These are phyloP conservation scores for Menidia menidia DNA, from an alignment of 2,797 vertebrate species.

Conservation along the genomic window DNA sequence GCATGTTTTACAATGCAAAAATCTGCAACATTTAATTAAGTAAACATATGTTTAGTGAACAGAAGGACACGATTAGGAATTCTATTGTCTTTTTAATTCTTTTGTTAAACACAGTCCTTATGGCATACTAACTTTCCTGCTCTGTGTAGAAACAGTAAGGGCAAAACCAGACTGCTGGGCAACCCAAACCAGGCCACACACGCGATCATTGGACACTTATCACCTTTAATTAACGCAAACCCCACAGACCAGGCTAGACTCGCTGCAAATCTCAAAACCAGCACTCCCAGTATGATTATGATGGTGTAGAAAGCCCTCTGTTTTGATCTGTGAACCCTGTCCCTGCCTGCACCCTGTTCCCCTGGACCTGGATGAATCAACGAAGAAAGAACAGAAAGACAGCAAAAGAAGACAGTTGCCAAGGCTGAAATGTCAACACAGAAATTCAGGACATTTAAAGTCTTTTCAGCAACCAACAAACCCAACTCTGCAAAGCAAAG, in stretches of 20 bases:
- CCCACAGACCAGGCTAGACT: fast-evolving
- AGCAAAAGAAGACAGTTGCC: conserved; percentile 15
- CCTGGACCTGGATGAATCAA: conserved; percentile 44
- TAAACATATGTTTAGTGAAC: too few species aligned
- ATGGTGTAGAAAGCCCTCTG: conserved; percentile 32
- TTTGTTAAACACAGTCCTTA: background rate
- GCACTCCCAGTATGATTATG: background rate
- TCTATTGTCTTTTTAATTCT: background rate
- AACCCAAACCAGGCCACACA: background rate
- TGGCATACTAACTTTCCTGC: conserved; percentile 18
- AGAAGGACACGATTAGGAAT: too few species aligned
- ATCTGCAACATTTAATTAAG: too few species aligned
- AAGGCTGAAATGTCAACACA: fast-evolving
- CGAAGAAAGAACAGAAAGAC: conserved; percentile 28
- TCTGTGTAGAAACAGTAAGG: conserved; percentile 30
- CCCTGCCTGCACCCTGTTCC: background rate
- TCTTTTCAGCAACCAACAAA: background rate
- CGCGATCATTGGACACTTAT: fast-evolving
- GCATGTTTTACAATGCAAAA: too few species aligned
- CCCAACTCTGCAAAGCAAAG: background rate
- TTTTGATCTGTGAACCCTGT: conserved; percentile 14
- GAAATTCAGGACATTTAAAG: background rate
- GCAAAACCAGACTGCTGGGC: conserved; percentile 33
- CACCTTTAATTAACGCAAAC: fast-evolving
- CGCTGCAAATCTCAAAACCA: background rate